Evolutionary conservation across 1,140 invertebrate species (phyloP), one percentile per base, ranked within the genome.

Genomic region (Zaprionus nigranus): DNA sequence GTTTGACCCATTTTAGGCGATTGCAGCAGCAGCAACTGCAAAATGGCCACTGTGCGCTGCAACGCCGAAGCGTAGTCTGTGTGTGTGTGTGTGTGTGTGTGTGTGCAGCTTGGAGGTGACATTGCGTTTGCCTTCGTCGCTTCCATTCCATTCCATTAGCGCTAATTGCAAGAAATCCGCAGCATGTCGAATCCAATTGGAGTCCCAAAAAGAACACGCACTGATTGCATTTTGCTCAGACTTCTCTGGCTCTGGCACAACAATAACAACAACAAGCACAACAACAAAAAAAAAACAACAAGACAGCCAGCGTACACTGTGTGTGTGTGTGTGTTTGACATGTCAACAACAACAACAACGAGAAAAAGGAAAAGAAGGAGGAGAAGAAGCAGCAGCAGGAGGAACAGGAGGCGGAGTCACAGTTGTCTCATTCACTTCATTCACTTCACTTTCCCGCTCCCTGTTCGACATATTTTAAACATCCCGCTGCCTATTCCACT

Each of bases 1-100:
- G 57, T 76, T 76, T 79, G 77, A 79, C 77, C 77, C 67, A 79
- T 79, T 79, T 79, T 79, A 61, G 20, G 46, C 24, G 34, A 65
- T 71, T 71, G 67, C 71, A 74, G 61, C 46, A 40, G 49, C 28
- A 53, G 63, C 63, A 51, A 58, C 24, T 26, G n/a, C 26, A 24
- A 64, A 64, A 43, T 24, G 15, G 36, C 24, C 49, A 59, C 53
- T 38, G 24, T 61, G 38, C 36, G 40, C n/a, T 46, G 40, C 63
- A 73, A n/a, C n/a, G 40, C 22, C 46, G n/a, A 22, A 4, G 20
- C 13, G 13, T 49, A 28, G 40, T 38, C 4, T 12, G 24, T 51
- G 17, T 40, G 12, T 62, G 2, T 17, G n/a, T 24, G 12, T 56
- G 5, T 46, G 11, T 56, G 36, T 7, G 34, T 28, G 24, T 62